A percentile compares a stretch with the other conserved stretches of the same genome.
These are phyloP conservation scores for Gyrodactylus bullatarudis DNA, from an alignment of 1,140 invertebrate species.

Conservation along the genomic window DNA sequence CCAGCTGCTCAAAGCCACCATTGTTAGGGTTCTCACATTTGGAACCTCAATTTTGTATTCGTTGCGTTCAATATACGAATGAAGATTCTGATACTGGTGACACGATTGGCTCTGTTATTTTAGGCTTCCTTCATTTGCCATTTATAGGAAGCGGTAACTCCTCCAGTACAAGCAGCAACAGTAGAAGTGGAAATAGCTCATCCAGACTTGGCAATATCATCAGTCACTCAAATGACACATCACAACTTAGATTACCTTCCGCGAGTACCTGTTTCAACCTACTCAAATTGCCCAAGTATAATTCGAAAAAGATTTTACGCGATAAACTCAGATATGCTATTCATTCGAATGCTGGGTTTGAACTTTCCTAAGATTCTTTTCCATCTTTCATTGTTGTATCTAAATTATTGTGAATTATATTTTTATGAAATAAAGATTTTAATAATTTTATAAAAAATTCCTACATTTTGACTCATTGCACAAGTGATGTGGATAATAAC, in stretches of 20 bases:
- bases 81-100: constrained; percentile 57
- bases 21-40: constrained; percentile 76
- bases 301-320: constrained; percentile 59
- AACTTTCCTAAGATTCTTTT: constrained; percentile 29
- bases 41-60: constrained; percentile 88
- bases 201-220: neutral
- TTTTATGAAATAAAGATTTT: neutral
- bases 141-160: constrained; percentile 57
- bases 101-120: constrained; percentile 68
- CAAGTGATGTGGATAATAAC: no score
- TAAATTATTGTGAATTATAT: neutral
- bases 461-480: no score
- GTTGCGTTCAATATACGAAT: constrained; percentile 88
- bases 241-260: constrained; percentile 52
- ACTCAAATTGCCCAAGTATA: constrained; percentile 87
- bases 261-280: constrained; percentile 97
- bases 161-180: no score
- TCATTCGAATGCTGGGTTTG: constrained; percentile 84
- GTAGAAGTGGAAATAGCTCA: no score
- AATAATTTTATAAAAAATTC: neutral
- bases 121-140: constrained; percentile 73
- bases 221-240: neutral
- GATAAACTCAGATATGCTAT: constrained; percentile 90
- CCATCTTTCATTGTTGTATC: neutral
- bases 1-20: constrained; percentile 85